A percentile compares a stretch with the other conserved stretches of the same genome.
These are phyloP conservation scores for Xiphophorus hellerii DNA, from an alignment of 2,113 vertebrate species.

Conservation along the genomic window DNA sequence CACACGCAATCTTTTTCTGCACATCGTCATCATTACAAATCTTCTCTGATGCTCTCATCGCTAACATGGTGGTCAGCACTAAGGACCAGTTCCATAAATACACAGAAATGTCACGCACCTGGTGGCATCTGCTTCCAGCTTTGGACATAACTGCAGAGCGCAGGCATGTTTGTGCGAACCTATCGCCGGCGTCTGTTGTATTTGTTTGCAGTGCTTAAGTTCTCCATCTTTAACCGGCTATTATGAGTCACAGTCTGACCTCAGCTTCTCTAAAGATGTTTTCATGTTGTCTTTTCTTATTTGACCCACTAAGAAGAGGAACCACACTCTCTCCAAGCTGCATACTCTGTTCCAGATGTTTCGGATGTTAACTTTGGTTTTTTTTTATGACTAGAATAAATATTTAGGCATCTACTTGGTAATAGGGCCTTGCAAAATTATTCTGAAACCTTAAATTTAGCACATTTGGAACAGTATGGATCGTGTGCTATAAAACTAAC, in stretches of 20 bases:
- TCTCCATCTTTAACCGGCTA: conserved; percentile 14
- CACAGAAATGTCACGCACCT: not conserved
- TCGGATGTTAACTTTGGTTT: conserved; percentile 27
- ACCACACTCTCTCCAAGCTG: conserved; percentile 24
- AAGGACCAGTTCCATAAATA: not conserved
- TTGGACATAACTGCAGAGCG: not conserved
- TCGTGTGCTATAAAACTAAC: not conserved
- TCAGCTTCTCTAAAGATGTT: conserved; percentile 27
- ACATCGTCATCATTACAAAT: conserved; percentile 38
- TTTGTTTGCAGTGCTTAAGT: conserved; percentile 11
- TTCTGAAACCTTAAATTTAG: not conserved
- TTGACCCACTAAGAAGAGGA: conserved; percentile 57
- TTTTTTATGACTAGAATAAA: not conserved
- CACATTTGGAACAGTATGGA: not conserved
- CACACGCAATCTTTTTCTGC: conserved; percentile 24
- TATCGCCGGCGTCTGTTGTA: conserved; percentile 20
- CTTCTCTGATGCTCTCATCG: not conserved
- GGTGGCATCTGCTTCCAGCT: not conserved
- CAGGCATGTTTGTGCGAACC: not conserved
- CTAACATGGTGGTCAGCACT: conserved; percentile 1
- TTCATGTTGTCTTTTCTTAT: conserved; percentile 58
- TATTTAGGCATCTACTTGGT: not conserved
- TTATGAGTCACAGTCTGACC: conserved; percentile 67
- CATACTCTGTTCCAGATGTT: conserved; percentile 33
- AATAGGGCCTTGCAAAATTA: not conserved